phyloP scores from a whole-genome alignment of 2,888 invertebrate genomes.

The Lysandra coridon region DNA sequence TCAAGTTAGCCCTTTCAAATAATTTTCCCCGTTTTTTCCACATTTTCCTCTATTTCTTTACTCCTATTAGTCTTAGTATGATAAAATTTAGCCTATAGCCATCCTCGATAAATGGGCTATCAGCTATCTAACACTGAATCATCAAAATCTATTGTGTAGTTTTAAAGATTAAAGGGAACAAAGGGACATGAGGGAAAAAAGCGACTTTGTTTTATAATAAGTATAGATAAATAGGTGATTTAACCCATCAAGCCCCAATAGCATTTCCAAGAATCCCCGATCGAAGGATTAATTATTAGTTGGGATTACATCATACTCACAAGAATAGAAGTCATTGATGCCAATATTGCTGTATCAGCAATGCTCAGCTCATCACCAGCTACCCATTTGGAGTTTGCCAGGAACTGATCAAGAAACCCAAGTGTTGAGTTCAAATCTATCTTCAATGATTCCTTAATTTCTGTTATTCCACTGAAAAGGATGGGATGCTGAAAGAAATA shows the following conservation, averaged over 20 bases:
- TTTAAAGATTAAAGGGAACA: too few species aligned
- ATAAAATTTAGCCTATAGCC: too few species aligned
- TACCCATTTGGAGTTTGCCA: constrained; percentile 81
- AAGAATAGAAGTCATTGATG: constrained; percentile 78
- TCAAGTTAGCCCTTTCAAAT: too few species aligned
- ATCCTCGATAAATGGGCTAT: too few species aligned
- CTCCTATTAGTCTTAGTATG: too few species aligned
- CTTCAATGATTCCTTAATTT: constrained; percentile 75
- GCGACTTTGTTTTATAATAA: too few species aligned
- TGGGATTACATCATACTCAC: constrained; percentile 56
- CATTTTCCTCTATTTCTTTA: too few species aligned
- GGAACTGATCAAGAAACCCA: constrained; percentile 80
- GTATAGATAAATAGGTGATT: neutral
- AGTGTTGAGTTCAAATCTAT: constrained; percentile 80
- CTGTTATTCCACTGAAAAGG: constrained; percentile 79
- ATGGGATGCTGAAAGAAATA: constrained; percentile 79
- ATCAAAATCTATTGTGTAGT: too few species aligned
- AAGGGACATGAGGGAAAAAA: too few species aligned
- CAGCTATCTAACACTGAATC: too few species aligned
- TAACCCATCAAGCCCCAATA: neutral
- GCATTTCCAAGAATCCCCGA: too few species aligned
- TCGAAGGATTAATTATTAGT: neutral
- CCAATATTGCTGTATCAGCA: constrained; percentile 82
- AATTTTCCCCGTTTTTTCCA: too few species aligned
- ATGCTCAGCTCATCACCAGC: constrained; percentile 82